Base-by-base conservation (phyloP, 2,113 vertebrate species). In the Oncorhynchus keta region DNA sequence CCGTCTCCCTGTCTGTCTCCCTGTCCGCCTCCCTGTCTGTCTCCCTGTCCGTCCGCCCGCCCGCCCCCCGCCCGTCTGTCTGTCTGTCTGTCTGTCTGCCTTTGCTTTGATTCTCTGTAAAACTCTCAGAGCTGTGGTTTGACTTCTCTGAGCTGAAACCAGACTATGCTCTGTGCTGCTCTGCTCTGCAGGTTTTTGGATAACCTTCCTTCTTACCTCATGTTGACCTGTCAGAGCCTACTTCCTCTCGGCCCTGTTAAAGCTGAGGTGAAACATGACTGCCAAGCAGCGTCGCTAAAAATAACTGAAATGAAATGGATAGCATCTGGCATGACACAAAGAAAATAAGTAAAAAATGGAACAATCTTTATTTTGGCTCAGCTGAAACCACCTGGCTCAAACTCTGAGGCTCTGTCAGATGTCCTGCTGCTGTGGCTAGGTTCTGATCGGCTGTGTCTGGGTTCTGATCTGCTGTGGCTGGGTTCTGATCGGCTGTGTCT, bases 251-350 rank as follows among this genome's bases (percentile, higher is more conserved):
- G 79, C 81, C 85, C 89, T 77, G 81, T 86, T 89, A 84, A 87
- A 82, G 45, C 74, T 78, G 81, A 82, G 79, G 77, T 81, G 78
- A 85, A 74, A 86, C 81, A 51, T 73, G 80, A 84, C 84, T 84
- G 85, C 87, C 87, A 89, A 79, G 76, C 79, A 68, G 72, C 84
- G 83, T 86, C 86, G 81, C 81, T 81, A 82, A 76, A 85, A 88
- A 87, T 85, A 88, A 85, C 81, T 81, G 66, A 62, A 61, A 62
- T 78, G 73, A 86, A 87, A 87, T 73, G 48, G 84, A 83, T 74
- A 76, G 80, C 89, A 90, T 86, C 86, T 51, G 49, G 49, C 16
- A n/a, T n/a, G 49, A 14, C 13, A 51, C 39, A 16, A 2, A 51
- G 12, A 51, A 51, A 51, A 14, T 13, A 51, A 51, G 49, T 78